Evolutionary conservation across 1,140 invertebrate genomes (phyloP).

Genomic region (Meloidogyne chitwoodi): DNA sequence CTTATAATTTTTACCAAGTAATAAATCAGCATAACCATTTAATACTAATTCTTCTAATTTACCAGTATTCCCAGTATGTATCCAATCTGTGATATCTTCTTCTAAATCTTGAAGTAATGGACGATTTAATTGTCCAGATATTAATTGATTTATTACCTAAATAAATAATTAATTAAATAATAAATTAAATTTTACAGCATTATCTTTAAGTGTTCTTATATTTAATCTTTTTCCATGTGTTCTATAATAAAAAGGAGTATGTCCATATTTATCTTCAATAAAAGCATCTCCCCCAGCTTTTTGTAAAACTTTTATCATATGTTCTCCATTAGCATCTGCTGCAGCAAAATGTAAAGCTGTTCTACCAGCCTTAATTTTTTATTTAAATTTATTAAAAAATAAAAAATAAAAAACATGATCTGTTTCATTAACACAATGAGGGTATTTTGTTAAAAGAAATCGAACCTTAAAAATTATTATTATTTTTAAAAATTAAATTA

Average conservation of each 20-base stretch:
- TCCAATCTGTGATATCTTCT: slow-evolving; percentile 66
- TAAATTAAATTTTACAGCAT: slow-evolving; percentile 39
- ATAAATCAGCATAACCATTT: slow-evolving; percentile 75
- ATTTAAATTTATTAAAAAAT: slow-evolving; percentile 8
- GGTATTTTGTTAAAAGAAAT: slow-evolving; percentile 73
- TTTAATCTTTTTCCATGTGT: slow-evolving; percentile 59
- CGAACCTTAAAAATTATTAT: slow-evolving; percentile 54
- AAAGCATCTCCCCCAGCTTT: slow-evolving; percentile 58
- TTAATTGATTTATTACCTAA: slow-evolving; percentile 54
- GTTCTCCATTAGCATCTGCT: slow-evolving; percentile 57
- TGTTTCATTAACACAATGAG: slow-evolving; percentile 70
- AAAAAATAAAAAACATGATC: slow-evolving; percentile 69
- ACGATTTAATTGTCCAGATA: slow-evolving; percentile 53
- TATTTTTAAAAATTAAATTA: neutral
- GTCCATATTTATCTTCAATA: slow-evolving; percentile 51
- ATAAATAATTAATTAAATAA: neutral
- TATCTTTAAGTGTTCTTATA: slow-evolving; percentile 57
- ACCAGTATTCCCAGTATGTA: slow-evolving; percentile 78
- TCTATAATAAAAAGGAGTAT: slow-evolving; percentile 59
- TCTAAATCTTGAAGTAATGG: slow-evolving; percentile 62
- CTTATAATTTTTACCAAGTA: slow-evolving; percentile 71
- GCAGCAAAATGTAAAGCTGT: slow-evolving; percentile 58
- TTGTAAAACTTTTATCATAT: slow-evolving; percentile 60
- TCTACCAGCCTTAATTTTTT: slow-evolving; percentile 48
- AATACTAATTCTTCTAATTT: slow-evolving; percentile 80